phyloP scores from a whole-genome alignment of 2,113 vertebrate species.

The Callionymus lyra region DNA sequence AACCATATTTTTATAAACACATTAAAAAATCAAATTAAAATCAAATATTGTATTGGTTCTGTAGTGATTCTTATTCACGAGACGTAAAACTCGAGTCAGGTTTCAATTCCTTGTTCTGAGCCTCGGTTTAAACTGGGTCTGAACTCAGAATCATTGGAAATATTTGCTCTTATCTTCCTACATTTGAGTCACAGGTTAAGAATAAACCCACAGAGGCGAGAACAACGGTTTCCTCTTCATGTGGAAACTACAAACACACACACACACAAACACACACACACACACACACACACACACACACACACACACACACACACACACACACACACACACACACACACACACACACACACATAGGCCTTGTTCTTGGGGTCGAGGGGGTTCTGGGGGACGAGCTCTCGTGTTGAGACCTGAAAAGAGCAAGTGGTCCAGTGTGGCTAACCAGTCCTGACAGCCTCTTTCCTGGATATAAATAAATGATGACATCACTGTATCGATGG shows the following conservation, averaged over 20 bases:
- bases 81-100: too few species aligned
- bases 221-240: background rate
- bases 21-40: too few species aligned
- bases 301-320: background rate
- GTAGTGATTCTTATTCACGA: too few species aligned
- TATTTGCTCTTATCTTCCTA: too few species aligned
- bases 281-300: background rate
- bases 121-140: too few species aligned
- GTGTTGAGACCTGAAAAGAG: background rate
- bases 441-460: background rate
- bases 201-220: background rate
- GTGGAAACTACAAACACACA: background rate
- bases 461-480: conserved; percentile 16
- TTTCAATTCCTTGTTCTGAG: too few species aligned
- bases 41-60: too few species aligned
- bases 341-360: background rate
- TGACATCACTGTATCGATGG: background rate
- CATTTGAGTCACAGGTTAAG: background rate
- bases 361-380: too few species aligned
- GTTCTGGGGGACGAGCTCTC: background rate
- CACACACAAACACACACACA: background rate
- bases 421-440: too few species aligned
- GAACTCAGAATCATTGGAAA: too few species aligned
- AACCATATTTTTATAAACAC: too few species aligned
- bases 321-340: background rate